Base-by-base conservation (phyloP, 1,140 invertebrate species). In the Drosophila persimilis region DNA sequence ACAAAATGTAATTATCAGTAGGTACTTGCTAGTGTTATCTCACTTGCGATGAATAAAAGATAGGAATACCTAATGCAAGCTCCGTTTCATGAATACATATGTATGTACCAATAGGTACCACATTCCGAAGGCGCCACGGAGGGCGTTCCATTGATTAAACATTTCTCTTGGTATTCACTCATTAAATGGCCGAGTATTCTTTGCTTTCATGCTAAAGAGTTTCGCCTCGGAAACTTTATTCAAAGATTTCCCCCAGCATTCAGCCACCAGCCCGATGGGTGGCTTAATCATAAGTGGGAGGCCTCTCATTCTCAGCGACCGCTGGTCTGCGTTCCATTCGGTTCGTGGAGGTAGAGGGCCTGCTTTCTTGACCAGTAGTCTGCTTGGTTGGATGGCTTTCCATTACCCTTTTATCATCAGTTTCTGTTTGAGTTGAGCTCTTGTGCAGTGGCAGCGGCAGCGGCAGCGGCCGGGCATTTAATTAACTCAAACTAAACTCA, bases 401-500 rank as follows among this genome's bases (percentile, higher is more conserved):
- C 52, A 22, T 41, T 57, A 53, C 52, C 56, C 56, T 59, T 65
- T 61, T 60, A 70, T 65, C 62, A 66, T 58, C 58, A 77, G 77
- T 86, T 80, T 73, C 22, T 85, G 35, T 80, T 84, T 80, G 77
- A 85, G 67, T 84, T 86, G 59, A 58, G 57, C 39, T 48, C 43
- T 41, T 45, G 59, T 58, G 15, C 45, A 39, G 41, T 39, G 70
- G 79, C 64, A 39, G 41, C 43, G 70, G 79, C 64, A 26, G 3
- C 24, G 24, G 4, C 24, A 24, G 0, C 24, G 24, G 24, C 46
- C 13, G 31, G 66, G 62, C 60, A 84, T 84, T 84, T 86, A 84
- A 84, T 84, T 84, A 84, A 85, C 63, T 85, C 59, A 55, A 84
- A 85, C 63, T 85, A 56, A 55, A 67, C 70, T 69, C 57, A 73